These are phyloP conservation scores for Sphaeridia pumilis DNA, from an alignment of 2,888 invertebrate genomes.

Conservation along the genomic window DNA sequence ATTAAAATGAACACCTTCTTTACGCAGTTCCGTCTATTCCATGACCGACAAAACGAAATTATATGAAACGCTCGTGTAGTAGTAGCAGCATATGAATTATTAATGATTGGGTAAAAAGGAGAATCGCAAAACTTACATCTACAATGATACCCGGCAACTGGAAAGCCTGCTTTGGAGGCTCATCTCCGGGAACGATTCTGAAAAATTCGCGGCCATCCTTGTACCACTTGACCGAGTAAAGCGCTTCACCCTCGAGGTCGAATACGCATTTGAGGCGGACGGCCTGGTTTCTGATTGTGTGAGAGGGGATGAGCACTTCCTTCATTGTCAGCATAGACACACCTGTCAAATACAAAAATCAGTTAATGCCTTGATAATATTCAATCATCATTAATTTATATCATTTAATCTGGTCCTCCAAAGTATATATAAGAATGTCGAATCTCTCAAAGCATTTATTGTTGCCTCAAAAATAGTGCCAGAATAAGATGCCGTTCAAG, in stretches of 20 bases:
- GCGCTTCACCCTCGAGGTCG: constrained; percentile 65
- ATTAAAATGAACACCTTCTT: too few relatives aligned
- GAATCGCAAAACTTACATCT: constrained; percentile 59
- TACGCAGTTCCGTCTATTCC: too few relatives aligned
- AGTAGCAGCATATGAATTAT: too few relatives aligned
- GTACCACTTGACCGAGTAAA: constrained; percentile 87
- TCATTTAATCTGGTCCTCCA: too few relatives aligned
- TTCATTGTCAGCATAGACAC: constrained; percentile 54
- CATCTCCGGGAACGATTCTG: constrained; percentile 69
- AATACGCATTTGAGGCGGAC: constrained; percentile 69
- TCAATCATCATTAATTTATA: not conserved
- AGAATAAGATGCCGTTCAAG: too few relatives aligned
- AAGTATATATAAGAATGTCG: too few relatives aligned
- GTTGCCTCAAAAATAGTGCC: too few relatives aligned
- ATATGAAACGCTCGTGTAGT: too few relatives aligned
- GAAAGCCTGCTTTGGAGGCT: constrained; percentile 67
- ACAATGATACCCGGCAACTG: constrained; percentile 68
- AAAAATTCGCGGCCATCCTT: constrained; percentile 80
- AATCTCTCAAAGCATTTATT: too few relatives aligned
- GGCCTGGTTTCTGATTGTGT: constrained; percentile 64
- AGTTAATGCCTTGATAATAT: not conserved
- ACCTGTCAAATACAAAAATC: constrained; percentile 39
- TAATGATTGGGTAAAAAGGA: too few relatives aligned
- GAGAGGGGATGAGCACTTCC: constrained; percentile 67
- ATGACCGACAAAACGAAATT: too few relatives aligned